A percentile compares a stretch with the other conserved stretches of the same genome.
phyloP scores from a whole-genome alignment of 2,888 invertebrate species.

The Drosophila seclusa region DNA sequence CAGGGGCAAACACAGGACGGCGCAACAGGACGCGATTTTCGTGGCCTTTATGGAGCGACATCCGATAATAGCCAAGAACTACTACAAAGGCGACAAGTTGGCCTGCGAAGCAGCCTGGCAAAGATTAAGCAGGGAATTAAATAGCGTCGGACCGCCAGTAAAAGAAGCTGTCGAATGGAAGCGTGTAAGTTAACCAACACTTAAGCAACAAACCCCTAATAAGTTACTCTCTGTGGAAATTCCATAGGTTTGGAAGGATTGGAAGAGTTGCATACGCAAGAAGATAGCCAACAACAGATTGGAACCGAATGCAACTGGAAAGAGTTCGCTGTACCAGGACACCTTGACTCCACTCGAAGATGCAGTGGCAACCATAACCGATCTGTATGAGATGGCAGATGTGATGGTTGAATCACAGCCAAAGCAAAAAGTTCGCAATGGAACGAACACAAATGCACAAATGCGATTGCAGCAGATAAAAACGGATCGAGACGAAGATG shows the following conservation, averaged over 20 bases:
- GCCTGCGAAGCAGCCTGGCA: slow-evolving; percentile 67
- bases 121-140: slow-evolving; percentile 58
- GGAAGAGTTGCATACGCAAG: slow-evolving; percentile 67
- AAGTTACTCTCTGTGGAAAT: too few relatives aligned
- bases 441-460: slow-evolving; percentile 12
- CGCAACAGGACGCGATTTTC: slow-evolving; percentile 69
- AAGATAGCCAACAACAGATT: slow-evolving; percentile 62
- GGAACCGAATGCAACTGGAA: slow-evolving; percentile 58
- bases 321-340: slow-evolving; percentile 61
- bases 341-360: slow-evolving; percentile 66
- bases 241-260: slow-evolving; percentile 66
- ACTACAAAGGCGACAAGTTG: slow-evolving; percentile 62
- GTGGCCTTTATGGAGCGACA: slow-evolving; percentile 70
- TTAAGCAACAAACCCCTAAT: not conserved
- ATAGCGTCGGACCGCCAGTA: slow-evolving; percentile 67
- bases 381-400: slow-evolving; percentile 66
- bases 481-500: slow-evolving; percentile 44
- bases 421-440: slow-evolving; percentile 26
- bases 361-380: slow-evolving; percentile 62
- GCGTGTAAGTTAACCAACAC: slow-evolving; percentile 36
- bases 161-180: slow-evolving; percentile 69
- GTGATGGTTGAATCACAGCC: slow-evolving; percentile 54
- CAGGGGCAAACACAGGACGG: slow-evolving; percentile 73
- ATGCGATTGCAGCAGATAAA: slow-evolving; percentile 46
- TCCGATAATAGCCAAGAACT: slow-evolving; percentile 66